Percentiles rank a stretch among this genome's conserved stretches.
Conservation (phyloP, 2,113 vertebrate genomes). For the Nothocercus julius region DNA sequence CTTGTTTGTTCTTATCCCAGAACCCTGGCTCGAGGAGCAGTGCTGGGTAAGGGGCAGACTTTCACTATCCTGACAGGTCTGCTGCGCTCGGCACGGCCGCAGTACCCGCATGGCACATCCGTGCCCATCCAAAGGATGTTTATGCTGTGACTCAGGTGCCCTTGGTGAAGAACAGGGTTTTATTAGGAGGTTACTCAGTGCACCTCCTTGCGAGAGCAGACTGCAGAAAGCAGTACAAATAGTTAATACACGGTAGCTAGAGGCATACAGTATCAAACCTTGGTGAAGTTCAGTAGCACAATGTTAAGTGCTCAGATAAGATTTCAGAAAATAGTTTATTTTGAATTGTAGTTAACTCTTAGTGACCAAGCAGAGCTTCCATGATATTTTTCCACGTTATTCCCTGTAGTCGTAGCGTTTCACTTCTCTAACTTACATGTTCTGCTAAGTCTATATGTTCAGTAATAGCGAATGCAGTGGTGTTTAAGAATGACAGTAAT, state of each 20-base stretch:
- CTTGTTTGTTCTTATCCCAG: accelerated
- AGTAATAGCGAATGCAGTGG: neutral
- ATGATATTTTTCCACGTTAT: neutral
- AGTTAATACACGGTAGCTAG: neutral
- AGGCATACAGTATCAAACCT: neutral
- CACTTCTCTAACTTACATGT: neutral
- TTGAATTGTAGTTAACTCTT: neutral
- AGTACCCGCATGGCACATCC: neutral
- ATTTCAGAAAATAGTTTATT: neutral
- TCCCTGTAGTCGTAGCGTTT: neutral
- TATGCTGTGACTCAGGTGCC: neutral
- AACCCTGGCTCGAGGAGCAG: accelerated
- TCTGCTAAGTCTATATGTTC: neutral
- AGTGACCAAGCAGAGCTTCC: neutral
- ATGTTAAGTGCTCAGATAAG: neutral
- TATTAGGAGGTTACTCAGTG: neutral
- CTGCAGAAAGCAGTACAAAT: slow-evolving; percentile 45
- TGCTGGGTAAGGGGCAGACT: accelerated
- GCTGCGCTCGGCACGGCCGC: accelerated
- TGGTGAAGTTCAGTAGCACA: neutral
- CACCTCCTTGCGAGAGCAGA: slow-evolving; percentile 3
- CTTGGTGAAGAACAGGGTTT: neutral
- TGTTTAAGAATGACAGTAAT: neutral
- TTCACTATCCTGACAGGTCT: neutral
- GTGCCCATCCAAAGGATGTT: accelerated